phyloP scores from a whole-genome alignment of 2,797 vertebrate species.

The Gallinago solitaria region DNA sequence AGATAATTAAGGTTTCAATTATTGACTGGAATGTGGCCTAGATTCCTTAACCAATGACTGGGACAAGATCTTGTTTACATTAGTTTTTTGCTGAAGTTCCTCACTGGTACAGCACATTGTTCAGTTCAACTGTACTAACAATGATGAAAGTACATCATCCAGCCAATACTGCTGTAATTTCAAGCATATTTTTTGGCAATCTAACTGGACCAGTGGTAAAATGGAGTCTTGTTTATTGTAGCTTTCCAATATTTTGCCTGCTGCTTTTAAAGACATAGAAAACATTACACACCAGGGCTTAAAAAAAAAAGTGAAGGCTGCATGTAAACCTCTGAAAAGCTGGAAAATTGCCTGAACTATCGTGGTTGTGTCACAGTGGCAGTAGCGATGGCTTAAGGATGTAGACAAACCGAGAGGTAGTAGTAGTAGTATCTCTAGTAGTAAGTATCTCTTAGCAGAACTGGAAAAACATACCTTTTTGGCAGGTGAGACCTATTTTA shows the following conservation, averaged over 20 bases:
- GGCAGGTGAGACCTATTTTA: background rate
- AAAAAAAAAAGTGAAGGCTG: background rate
- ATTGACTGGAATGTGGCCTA: conserved; percentile 30
- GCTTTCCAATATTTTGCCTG: background rate
- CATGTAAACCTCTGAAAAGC: background rate
- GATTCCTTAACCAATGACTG: conserved; percentile 4
- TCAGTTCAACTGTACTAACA: background rate
- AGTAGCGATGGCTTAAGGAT: background rate
- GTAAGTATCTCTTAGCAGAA: background rate
- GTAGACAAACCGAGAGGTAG: background rate
- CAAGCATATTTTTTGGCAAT: background rate
- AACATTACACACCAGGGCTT: background rate
- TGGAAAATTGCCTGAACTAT: background rate
- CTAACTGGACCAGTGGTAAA: background rate
- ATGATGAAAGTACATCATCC: background rate
- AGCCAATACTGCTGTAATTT: background rate
- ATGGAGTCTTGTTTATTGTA: background rate
- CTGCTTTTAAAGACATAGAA: background rate
- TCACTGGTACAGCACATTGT: background rate
- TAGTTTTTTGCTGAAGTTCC: background rate
- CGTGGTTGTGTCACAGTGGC: background rate
- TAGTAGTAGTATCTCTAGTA: background rate
- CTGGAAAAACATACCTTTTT: background rate
- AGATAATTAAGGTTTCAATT: conserved; percentile 52
- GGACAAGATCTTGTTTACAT: conserved; percentile 5